Evolutionary conservation across 1,140 invertebrate species (phyloP).

Genomic region (Drosophila rhopaloa): DNA sequence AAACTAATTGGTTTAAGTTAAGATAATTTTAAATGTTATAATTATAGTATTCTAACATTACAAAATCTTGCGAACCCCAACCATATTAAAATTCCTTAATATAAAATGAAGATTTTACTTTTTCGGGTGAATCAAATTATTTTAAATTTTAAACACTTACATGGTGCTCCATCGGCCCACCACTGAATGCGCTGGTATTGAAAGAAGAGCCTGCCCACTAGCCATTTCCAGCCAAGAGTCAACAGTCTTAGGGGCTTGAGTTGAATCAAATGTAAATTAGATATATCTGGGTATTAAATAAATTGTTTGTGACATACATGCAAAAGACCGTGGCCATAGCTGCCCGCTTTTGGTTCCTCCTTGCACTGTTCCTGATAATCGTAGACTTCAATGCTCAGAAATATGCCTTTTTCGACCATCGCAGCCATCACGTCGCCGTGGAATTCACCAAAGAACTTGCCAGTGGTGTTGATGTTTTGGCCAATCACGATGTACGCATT

Average conservation of each 20-base stretch:
- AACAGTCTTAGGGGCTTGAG: constrained; percentile 67
- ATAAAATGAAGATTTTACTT: too few species aligned
- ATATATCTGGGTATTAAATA: not conserved
- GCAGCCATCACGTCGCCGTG: constrained; percentile 92
- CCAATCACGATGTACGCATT: constrained; percentile 95
- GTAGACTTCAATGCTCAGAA: constrained; percentile 90
- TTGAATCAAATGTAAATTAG: too few species aligned
- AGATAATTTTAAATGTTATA: too few species aligned
- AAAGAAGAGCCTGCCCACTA: constrained; percentile 69
- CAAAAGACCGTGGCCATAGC: constrained; percentile 56
- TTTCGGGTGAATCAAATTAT: too few species aligned
- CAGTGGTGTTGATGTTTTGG: constrained; percentile 89
- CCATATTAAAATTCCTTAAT: too few species aligned
- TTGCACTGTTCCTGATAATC: constrained; percentile 94
- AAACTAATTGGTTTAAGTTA: too few species aligned
- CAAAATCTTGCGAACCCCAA: too few species aligned
- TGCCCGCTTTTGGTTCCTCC: constrained; percentile 41
- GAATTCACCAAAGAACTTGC: constrained; percentile 93
- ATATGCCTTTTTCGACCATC: constrained; percentile 91
- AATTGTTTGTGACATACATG: constrained; percentile 52
- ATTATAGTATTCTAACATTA: too few species aligned
- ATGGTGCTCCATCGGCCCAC: constrained; percentile 83
- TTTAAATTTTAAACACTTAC: constrained; percentile 52
- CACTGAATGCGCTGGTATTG: constrained; percentile 71
- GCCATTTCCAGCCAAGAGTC: constrained; percentile 69